Evolutionary conservation across 1,140 invertebrate species (phyloP).

Genomic region (Drosophila tani): DNA sequence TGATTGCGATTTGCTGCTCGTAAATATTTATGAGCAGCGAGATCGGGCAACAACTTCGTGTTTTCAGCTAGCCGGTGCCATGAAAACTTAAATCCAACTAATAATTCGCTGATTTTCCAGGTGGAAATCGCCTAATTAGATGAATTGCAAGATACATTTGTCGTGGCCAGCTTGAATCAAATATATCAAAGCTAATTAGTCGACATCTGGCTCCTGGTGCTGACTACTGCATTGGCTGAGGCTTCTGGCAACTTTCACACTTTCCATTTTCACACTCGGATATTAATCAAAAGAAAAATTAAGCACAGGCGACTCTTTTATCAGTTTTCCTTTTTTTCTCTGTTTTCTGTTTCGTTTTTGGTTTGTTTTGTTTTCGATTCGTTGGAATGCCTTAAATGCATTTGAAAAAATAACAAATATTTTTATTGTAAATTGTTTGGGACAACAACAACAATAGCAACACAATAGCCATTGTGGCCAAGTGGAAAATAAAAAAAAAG

Average conservation of each 20-base stretch:
- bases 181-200: constrained; percentile 78
- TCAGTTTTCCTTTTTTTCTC: constrained; percentile 11
- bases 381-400: constrained; percentile 47
- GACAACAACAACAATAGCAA: constrained; percentile 23
- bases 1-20: constrained; percentile 51
- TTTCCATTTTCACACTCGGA: constrained; percentile 76
- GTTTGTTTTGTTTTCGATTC: constrained; percentile 37
- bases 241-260: constrained; percentile 70
- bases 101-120: constrained; percentile 71
- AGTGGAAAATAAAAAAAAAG: constrained; percentile 56
- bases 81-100: constrained; percentile 65
- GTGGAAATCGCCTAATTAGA: constrained; percentile 72
- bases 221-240: constrained; percentile 18
- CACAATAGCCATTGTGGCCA: constrained; percentile 43
- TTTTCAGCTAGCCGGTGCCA: constrained; percentile 33
- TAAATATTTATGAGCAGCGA: constrained; percentile 71
- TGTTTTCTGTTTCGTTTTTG: constrained; percentile 11
- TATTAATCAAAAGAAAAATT: constrained; percentile 69
- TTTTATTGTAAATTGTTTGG: constrained; percentile 54
- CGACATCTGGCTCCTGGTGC: constrained; percentile 40
- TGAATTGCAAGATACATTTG: constrained; percentile 72
- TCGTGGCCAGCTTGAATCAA: constrained; percentile 31
- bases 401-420: constrained; percentile 59
- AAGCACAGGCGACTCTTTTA: constrained; percentile 33
- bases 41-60: constrained; percentile 37